A percentile compares a stretch with the other conserved stretches of the same genome.
Evolutionary conservation across 2,113 vertebrate genomes (phyloP).

Genomic region (Elgaria multicarinata): DNA sequence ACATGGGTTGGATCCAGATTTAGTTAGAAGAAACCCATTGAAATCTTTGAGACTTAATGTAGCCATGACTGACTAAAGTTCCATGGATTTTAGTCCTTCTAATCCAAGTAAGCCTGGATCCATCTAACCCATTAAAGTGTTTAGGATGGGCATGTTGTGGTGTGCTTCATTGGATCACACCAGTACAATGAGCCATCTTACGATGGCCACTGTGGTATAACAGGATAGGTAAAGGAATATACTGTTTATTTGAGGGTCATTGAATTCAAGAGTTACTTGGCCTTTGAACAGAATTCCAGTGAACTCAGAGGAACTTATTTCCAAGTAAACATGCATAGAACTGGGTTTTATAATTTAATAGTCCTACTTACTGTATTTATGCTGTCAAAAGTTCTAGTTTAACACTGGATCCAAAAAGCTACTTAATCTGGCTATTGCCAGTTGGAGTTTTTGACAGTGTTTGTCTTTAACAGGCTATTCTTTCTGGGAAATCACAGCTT

Average conservation of each 20-base stretch:
- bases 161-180: background rate
- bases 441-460: too few relatives aligned
- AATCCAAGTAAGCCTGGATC: too few relatives aligned
- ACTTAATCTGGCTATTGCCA: background rate
- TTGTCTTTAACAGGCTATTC: background rate
- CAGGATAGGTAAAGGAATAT: background rate
- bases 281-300: background rate
- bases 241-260: background rate
- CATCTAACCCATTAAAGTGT: too few relatives aligned
- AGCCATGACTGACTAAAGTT: too few relatives aligned
- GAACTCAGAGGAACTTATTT: background rate
- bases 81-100: too few relatives aligned
- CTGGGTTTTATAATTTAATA: background rate
- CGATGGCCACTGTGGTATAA: background rate
- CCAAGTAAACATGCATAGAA: background rate
- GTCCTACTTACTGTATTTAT: background rate
- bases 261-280: background rate
- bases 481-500: background rate
- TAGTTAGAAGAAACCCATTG: too few relatives aligned
- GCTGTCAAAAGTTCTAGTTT: background rate
- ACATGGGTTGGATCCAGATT: background rate
- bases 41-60: too few relatives aligned
- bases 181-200: background rate
- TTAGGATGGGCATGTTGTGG: too few relatives aligned
- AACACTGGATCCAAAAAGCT: background rate